These are phyloP conservation scores for Palythoa caribaeorum DNA, from an alignment of 92 coral and sea anemone genomes.

Conservation along the genomic window DNA sequence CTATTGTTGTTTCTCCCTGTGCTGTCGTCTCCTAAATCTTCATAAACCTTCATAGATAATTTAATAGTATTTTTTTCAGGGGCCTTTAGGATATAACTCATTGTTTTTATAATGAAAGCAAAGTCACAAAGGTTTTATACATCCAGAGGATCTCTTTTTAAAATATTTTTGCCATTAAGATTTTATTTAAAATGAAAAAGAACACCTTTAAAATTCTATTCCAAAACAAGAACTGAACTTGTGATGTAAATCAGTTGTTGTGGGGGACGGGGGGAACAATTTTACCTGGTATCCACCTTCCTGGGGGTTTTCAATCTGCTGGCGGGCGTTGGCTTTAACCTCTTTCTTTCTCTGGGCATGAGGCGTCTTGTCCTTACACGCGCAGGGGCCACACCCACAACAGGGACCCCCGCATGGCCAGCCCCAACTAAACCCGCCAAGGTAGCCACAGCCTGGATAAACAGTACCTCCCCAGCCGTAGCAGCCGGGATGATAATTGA, in stretches of 20 bases:
- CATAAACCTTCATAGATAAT: too few relatives aligned
- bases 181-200: neutral
- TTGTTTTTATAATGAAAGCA: too few relatives aligned
- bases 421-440: slow-evolving; percentile 59
- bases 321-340: slow-evolving; percentile 73
- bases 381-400: slow-evolving; percentile 67
- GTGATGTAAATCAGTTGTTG: neutral
- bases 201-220: neutral
- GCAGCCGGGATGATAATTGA: slow-evolving; percentile 93
- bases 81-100: too few relatives aligned
- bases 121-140: neutral
- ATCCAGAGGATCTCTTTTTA: too few relatives aligned
- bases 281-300: slow-evolving; percentile 16
- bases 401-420: slow-evolving; percentile 58
- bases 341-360: slow-evolving; percentile 55
- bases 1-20: too few relatives aligned
- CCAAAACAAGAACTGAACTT: neutral
- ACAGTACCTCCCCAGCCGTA: slow-evolving; percentile 92
- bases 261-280: too few relatives aligned
- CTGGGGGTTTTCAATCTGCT: slow-evolving; percentile 74
- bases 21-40: too few relatives aligned
- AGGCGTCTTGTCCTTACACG: slow-evolving; percentile 65
- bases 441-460: slow-evolving; percentile 83
- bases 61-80: too few relatives aligned
- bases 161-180: neutral